Evolutionary conservation across 2,797 vertebrate species (phyloP).

Genomic region (Heteromormyrus szaboi): DNA sequence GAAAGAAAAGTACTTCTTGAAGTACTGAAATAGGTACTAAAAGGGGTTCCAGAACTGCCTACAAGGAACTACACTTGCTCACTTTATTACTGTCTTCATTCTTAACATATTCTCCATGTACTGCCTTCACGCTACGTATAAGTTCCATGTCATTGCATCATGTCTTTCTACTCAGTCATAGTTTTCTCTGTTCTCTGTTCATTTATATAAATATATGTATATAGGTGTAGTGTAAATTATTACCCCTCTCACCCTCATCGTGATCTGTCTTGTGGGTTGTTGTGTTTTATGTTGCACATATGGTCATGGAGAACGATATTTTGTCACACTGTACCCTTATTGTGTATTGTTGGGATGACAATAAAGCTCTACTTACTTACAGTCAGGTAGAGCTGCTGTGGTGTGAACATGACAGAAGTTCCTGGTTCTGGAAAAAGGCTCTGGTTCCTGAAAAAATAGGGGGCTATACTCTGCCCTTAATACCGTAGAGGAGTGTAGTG

Average conservation of each 20-base stretch:
- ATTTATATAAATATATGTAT: not conserved
- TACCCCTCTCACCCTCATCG: not conserved
- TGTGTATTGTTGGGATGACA: not conserved
- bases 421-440: not conserved
- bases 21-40: not conserved
- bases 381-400: not conserved
- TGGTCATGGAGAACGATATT: not conserved
- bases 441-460: not conserved
- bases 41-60: not conserved
- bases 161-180: not conserved
- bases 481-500: not conserved
- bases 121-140: not conserved
- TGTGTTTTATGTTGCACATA: not conserved
- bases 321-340: not conserved
- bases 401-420: not conserved
- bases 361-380: not conserved
- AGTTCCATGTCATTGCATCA: not conserved
- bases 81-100: not conserved
- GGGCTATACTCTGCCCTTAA: not conserved
- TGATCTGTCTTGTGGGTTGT: not conserved
- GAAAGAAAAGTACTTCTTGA: not conserved
- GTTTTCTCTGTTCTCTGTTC: not conserved
- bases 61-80: not conserved
- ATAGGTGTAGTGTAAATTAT: not conserved
- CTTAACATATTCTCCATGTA: not conserved